phyloP scores from a whole-genome alignment of 2,888 invertebrate species.

The Cylindroiulus punctatus region DNA sequence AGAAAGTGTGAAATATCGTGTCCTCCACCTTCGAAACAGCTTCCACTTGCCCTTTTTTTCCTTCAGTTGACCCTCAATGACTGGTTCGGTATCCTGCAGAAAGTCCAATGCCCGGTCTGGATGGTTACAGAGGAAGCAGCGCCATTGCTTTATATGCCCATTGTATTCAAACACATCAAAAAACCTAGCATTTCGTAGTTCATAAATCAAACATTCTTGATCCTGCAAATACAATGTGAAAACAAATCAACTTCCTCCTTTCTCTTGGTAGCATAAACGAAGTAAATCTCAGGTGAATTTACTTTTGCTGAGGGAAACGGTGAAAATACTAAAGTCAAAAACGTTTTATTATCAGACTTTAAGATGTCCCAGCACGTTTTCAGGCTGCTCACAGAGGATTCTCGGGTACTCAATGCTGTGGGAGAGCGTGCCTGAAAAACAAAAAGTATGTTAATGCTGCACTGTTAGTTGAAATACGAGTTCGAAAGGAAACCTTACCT shows the following conservation, averaged over 20 bases:
- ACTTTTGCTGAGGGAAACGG: constrained; percentile 91
- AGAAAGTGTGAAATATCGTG: constrained; percentile 91
- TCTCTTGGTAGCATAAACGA: neutral
- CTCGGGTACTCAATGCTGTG: constrained; percentile 81
- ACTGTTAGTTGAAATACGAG: neutral
- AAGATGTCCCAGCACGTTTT: constrained; percentile 95
- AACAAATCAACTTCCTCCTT: neutral
- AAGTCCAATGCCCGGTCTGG: constrained; percentile 89
- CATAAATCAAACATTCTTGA: constrained; percentile 85
- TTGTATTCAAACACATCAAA: constrained; percentile 92
- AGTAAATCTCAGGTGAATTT: constrained; percentile 52
- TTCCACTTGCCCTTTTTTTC: constrained; percentile 94
- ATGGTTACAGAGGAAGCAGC: constrained; percentile 92
- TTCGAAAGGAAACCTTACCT: constrained; percentile 67
- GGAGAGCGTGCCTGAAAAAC: constrained; percentile 74
- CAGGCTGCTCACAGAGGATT: constrained; percentile 82
- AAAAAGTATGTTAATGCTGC: neutral
- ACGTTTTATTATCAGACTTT: constrained; percentile 89
- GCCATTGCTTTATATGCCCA: constrained; percentile 76
- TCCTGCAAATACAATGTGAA: constrained; percentile 71
- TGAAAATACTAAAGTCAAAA: constrained; percentile 89
- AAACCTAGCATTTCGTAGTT: constrained; percentile 85
- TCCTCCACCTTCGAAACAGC: constrained; percentile 90
- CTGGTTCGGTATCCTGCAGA: constrained; percentile 79
- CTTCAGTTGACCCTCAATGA: constrained; percentile 89